phyloP scores from a whole-genome alignment of 2,888 invertebrate species.

The Eilema sororculum region DNA sequence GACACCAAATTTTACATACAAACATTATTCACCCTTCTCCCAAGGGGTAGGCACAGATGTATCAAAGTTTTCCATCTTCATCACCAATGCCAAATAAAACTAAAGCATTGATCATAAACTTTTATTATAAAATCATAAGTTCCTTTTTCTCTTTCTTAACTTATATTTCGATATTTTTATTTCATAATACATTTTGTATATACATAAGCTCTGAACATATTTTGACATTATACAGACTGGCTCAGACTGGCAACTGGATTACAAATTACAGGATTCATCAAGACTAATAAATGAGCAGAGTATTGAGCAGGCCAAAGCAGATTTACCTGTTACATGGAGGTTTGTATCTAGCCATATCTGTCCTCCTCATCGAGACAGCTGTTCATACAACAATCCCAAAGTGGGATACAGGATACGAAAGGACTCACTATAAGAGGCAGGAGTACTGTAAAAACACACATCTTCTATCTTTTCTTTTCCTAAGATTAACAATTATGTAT shows the following conservation, averaged over 20 bases:
- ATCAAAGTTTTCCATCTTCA: no score
- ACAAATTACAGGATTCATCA: not conserved
- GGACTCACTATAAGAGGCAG: slow-evolving; percentile 5
- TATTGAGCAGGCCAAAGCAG: not conserved
- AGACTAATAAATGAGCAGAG: not conserved
- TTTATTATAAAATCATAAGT: not conserved
- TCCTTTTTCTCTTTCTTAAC: not conserved
- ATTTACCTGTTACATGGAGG: not conserved
- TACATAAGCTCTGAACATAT: not conserved
- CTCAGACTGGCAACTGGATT: no score
- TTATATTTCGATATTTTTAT: not conserved
- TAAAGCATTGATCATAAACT: not conserved
- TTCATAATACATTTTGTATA: not conserved
- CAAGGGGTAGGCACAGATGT: no score
- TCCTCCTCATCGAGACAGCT: not conserved
- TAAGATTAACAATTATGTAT: not conserved
- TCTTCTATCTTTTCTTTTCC: not conserved
- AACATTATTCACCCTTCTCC: no score
- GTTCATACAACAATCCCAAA: slow-evolving; percentile 11
- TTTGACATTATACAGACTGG: not conserved
- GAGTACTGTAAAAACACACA: slow-evolving; percentile 5
- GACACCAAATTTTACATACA: no score
- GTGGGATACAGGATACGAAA: slow-evolving; percentile 9
- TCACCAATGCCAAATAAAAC: not conserved
- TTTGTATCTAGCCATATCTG: not conserved